These are phyloP conservation scores for Panagrolaimus sp. DNA, from an alignment of 1,140 invertebrate species.

Conservation along the genomic window DNA sequence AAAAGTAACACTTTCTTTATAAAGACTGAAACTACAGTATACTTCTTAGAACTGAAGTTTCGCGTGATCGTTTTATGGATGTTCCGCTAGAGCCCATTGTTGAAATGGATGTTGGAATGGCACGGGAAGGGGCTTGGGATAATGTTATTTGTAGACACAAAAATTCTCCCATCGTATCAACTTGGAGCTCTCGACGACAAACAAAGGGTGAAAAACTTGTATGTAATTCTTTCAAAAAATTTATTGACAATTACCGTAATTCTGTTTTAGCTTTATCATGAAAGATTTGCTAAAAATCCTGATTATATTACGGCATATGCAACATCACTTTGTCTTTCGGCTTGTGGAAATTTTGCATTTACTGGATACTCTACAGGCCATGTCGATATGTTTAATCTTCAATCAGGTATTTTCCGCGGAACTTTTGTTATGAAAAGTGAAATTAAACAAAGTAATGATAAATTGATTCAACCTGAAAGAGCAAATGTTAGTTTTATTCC, in stretches of 20 bases:
- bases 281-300: constrained; percentile 59
- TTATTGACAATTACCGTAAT: not conserved
- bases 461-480: no score
- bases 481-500: not conserved
- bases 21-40: no score
- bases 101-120: constrained; percentile 58
- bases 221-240: not conserved
- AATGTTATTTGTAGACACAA: constrained; percentile 78
- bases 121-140: constrained; percentile 68
- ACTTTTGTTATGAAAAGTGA: not conserved
- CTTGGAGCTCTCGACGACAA: constrained; percentile 80
- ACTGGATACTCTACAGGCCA: constrained; percentile 86
- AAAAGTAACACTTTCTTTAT: constrained; percentile 20
- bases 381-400: constrained; percentile 89
- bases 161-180: constrained; percentile 70
- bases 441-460: no score
- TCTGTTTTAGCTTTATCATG: constrained; percentile 53
- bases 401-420: constrained; percentile 69
- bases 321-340: constrained; percentile 67
- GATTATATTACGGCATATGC: constrained; percentile 49
- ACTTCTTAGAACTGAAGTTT: constrained; percentile 13
- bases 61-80: constrained; percentile 38
- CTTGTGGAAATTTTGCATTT: constrained; percentile 84
- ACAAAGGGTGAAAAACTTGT: constrained; percentile 74
- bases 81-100: constrained; percentile 39